Conservation (phyloP, 2,888 invertebrate species). For the Cataglyphis altisquamis region DNA sequence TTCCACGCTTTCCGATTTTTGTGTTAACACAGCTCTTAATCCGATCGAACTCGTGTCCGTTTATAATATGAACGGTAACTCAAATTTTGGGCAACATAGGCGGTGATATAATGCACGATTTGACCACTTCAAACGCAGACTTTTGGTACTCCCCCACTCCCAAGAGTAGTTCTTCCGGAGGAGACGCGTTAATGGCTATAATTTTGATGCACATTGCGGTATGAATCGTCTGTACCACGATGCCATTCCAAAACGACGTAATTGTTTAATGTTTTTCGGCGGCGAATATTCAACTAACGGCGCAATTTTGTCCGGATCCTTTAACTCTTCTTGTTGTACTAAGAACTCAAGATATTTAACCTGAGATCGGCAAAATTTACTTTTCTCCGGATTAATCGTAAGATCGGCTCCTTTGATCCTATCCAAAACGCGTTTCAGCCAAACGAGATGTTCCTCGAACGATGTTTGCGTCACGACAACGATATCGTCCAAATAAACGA, state of each 20-base stretch:
- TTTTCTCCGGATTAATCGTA: slow-evolving; percentile 45
- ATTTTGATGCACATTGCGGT: not conserved
- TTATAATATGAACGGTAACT: slow-evolving; percentile 3
- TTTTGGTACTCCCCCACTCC: slow-evolving; percentile 9
- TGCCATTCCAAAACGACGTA: slow-evolving; percentile 40
- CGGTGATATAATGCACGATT: not conserved
- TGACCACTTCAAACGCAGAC: not conserved
- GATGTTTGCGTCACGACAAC: not conserved
- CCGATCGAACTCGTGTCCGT: slow-evolving; percentile 38
- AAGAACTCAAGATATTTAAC: slow-evolving; percentile 48
- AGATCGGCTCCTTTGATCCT: slow-evolving; percentile 11
- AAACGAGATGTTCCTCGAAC: slow-evolving; percentile 26
- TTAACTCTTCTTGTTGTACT: slow-evolving; percentile 18
- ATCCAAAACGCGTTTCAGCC: slow-evolving; percentile 7
- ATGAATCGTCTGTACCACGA: slow-evolving; percentile 53
- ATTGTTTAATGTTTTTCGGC: slow-evolving; percentile 35
- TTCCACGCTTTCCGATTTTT: slow-evolving; percentile 37
- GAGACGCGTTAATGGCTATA: slow-evolving; percentile 10
- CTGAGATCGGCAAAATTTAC: slow-evolving; percentile 44
- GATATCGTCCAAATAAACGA: slow-evolving; percentile 12
- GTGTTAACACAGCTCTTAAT: slow-evolving; percentile 42
- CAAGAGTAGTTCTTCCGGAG: not conserved
- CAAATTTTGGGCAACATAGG: slow-evolving; percentile 30
- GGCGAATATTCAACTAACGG: slow-evolving; percentile 20
- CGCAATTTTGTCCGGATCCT: slow-evolving; percentile 30